Base-by-base conservation (phyloP, 1,140 invertebrate genomes). In the Monochamus saltuarius region DNA sequence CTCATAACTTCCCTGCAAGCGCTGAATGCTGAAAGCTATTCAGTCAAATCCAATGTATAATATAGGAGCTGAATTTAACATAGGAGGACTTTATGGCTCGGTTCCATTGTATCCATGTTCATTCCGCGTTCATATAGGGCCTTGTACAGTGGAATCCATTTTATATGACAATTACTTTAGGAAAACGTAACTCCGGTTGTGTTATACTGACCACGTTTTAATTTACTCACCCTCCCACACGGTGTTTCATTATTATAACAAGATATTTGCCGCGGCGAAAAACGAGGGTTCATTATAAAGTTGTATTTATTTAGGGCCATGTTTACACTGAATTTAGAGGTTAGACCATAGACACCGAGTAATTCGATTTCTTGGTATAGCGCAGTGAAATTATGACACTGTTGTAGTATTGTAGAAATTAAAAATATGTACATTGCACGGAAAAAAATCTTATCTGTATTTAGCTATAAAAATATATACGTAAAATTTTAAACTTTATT, bases 21-120 rank as follows among this genome's bases (percentile, higher is more conserved):
- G n/a, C 39, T 13, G n/a, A 42, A 16, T 13, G 39, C 7, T 42
- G n/a, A 42, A 16, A 42, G 4, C 39, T 7, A 42, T 42, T 42
- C 39, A 42, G n/a, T 42, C n/a, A 42, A 42, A 42, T 42, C 16
- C 39, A 42, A 42, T 42, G 39, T 7, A 42, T 42, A 42, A 42
- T 42, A 42, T 42, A 42, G n/a, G n/a, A 42, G 39, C 39, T 42
- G 16, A 42, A 42, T 42, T 42, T 42, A 42, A 7, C 39, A 42
- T 42, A 42, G n/a, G 39, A 29, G 2, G 2, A 42, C 39, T 42
- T 42, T 42, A 42, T 42, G n/a, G 16, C 39, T n/a, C 16, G 2
- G 39, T 42, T 42, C 7, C 39, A 42, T 42, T 42, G 39, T 42
- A 42, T 13, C 16, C 39, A 42, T 42, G 39, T 42, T 42, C 39